phyloP scores from a whole-genome alignment of 2,888 invertebrate species.

The Norana najaformis region DNA sequence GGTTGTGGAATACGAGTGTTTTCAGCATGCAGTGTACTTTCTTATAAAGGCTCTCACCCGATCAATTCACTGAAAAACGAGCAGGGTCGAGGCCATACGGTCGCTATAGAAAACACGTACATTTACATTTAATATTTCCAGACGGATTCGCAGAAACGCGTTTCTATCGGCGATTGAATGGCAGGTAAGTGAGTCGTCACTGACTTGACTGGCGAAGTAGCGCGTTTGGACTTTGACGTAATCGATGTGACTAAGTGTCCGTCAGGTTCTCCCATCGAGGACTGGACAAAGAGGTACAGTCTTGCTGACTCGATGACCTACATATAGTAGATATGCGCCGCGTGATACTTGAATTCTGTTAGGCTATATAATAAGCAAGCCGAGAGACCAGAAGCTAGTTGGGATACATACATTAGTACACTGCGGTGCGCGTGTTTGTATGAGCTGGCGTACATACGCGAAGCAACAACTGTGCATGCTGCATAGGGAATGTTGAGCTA shows the following conservation, averaged over 20 bases:
- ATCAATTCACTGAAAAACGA: too few species aligned
- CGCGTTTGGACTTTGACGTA: neutral
- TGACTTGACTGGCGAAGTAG: neutral
- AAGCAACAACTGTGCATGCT: neutral
- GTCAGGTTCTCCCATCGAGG: neutral
- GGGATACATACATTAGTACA: neutral
- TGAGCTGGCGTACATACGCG: neutral
- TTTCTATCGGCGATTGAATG: neutral
- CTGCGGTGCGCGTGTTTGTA: neutral
- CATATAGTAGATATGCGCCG: constrained; percentile 4
- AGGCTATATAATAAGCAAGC: constrained; percentile 2
- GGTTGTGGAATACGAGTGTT: neutral
- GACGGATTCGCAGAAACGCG: neutral
- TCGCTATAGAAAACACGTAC: too few species aligned
- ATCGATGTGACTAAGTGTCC: too few species aligned
- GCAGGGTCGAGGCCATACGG: too few species aligned
- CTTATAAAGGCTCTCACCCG: neutral
- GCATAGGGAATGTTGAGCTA: neutral
- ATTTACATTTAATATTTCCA: too few species aligned
- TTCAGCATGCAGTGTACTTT: neutral
- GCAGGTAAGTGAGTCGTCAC: neutral
- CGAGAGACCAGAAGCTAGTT: neutral
- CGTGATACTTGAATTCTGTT: neutral
- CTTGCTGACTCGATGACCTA: neutral
- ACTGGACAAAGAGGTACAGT: neutral